Evolutionary conservation across 2,888 invertebrate genomes (phyloP).

Genomic region (Pandemis heparana): DNA sequence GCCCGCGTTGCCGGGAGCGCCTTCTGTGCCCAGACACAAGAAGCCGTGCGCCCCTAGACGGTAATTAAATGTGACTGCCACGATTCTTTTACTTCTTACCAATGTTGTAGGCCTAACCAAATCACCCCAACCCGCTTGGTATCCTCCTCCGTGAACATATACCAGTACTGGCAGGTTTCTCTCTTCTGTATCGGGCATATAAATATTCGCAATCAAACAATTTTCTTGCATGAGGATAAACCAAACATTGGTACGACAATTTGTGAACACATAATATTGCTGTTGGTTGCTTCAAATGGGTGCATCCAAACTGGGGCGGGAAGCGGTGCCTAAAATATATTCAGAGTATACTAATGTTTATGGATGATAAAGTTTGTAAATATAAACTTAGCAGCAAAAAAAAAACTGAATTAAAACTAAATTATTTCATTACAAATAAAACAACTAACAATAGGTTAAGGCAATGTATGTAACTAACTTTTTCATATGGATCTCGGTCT

Average conservation of each 20-base stretch:
- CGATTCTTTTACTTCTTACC: constrained; percentile 43
- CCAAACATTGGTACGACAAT: constrained; percentile 1
- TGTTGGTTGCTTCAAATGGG: constrained; percentile 25
- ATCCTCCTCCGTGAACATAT: constrained; percentile 57
- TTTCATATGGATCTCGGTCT: too few species aligned
- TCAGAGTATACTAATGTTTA: not conserved
- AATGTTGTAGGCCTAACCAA: constrained; percentile 34
- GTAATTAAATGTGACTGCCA: constrained; percentile 51
- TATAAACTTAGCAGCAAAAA: not conserved
- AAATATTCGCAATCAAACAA: constrained; percentile 45
- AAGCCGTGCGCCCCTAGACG: constrained; percentile 56
- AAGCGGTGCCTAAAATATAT: constrained; percentile 22
- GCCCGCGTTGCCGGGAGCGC: constrained; percentile 63
- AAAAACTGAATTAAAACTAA: too few species aligned
- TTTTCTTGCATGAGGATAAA: constrained; percentile 32
- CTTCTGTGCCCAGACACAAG: constrained; percentile 57
- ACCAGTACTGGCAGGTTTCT: constrained; percentile 55
- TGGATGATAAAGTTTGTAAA: too few species aligned
- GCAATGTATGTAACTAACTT: too few species aligned
- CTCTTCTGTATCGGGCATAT: constrained; percentile 50
- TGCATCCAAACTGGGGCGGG: constrained; percentile 25
- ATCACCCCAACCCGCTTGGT: constrained; percentile 48
- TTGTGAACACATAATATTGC: constrained; percentile 17
- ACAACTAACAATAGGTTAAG: too few species aligned
- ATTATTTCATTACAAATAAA: too few species aligned